Conservation (phyloP, 2,113 vertebrate species). For the Lasiurus borealis region DNA sequence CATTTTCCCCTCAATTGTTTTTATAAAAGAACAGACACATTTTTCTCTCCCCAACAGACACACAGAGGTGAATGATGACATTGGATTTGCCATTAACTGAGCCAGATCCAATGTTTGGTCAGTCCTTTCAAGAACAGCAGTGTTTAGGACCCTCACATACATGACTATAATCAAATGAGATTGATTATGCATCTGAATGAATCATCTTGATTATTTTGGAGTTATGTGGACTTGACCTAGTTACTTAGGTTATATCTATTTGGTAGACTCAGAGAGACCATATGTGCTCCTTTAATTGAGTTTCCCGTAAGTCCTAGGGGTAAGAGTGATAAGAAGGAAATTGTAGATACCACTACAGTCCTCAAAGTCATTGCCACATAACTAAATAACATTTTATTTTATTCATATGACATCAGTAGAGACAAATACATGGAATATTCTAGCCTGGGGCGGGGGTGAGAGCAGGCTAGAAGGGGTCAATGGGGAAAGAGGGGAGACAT, state of each 20-base stretch:
- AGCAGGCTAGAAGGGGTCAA: too few species aligned
- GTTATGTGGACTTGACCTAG: background rate
- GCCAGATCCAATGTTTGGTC: background rate
- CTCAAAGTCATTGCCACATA: background rate
- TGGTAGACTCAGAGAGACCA: background rate
- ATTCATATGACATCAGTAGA: background rate
- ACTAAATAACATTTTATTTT: background rate
- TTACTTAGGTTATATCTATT: background rate
- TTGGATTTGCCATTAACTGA: background rate
- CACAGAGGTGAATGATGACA: background rate
- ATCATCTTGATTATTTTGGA: background rate
- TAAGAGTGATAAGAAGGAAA: background rate
- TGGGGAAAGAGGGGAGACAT: too few species aligned
- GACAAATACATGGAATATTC: background rate
- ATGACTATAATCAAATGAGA: background rate
- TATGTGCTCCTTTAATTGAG: background rate
- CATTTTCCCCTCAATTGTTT: background rate
- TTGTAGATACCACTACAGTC: background rate
- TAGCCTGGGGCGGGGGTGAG: background rate
- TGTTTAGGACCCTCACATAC: background rate
- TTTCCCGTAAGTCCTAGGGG: background rate
- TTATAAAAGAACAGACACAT: constrained; percentile 3
- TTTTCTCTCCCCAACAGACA: background rate
- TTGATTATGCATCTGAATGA: constrained; percentile 11
- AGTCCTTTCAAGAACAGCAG: background rate